Conservation (phyloP, 2,113 vertebrate species). For the Odontesthes bonariensis region DNA sequence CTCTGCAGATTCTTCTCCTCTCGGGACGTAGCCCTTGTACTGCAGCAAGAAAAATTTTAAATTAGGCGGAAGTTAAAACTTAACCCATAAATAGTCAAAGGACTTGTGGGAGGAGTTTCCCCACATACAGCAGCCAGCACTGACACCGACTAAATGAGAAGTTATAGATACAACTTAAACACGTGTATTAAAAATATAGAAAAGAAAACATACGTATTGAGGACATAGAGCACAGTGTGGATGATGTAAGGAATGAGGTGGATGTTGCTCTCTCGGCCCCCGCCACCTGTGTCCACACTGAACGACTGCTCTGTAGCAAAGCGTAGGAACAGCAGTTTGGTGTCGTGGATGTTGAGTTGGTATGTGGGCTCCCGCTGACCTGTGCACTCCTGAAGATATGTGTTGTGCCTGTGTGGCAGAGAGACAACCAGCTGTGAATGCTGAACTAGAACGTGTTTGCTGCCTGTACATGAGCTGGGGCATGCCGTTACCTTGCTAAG, state of each 20-base stretch:
- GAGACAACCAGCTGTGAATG: background rate
- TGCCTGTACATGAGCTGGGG: background rate
- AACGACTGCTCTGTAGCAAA: constrained; percentile 98
- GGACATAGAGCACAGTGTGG: constrained; percentile 98
- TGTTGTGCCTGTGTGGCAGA: constrained; percentile 90
- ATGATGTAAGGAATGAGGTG: constrained; percentile 99
- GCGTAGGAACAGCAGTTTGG: constrained; percentile 96
- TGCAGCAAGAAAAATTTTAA: constrained; percentile 55
- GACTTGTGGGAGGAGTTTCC: background rate
- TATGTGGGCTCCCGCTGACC: constrained; percentile 98
- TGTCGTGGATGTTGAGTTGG: constrained; percentile 98
- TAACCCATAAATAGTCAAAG: background rate
- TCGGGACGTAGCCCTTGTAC: constrained; percentile 94
- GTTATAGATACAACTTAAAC: background rate
- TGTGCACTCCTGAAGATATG: constrained; percentile 98
- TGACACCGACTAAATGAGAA: background rate
- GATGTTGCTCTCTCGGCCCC: constrained; percentile 98
- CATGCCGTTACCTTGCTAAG: constrained; percentile 88
- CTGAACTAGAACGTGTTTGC: background rate
- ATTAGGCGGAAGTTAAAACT: background rate
- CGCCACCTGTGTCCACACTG: constrained; percentile 95
- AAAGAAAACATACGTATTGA: constrained; percentile 92
- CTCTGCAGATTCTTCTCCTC: constrained; percentile 98
- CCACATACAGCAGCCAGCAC: background rate
- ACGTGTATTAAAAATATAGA: background rate